phyloP scores from a whole-genome alignment of 2,113 vertebrate species.

The Tricholaema leucomelas region DNA sequence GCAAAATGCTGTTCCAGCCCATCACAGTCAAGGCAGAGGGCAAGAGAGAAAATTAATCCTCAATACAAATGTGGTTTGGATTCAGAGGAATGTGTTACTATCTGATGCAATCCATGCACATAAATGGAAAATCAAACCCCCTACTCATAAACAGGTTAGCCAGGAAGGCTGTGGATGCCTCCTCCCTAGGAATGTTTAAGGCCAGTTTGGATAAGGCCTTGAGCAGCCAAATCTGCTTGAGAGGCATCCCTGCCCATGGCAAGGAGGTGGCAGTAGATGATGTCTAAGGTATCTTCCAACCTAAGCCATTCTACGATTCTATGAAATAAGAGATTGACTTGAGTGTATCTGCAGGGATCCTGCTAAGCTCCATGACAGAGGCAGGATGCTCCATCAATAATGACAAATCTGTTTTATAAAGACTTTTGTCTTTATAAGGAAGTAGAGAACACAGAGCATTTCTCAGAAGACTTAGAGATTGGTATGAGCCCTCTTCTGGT shows the following conservation, averaged over 20 bases:
- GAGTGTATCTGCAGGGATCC: neutral
- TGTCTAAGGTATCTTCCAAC: too few relatives aligned
- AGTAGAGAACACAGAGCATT: neutral
- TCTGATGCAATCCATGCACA: neutral
- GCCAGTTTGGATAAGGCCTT: too few relatives aligned
- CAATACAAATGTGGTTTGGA: neutral
- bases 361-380: neutral
- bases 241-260: too few relatives aligned
- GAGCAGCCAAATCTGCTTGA: too few relatives aligned
- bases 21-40: neutral
- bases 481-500: neutral
- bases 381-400: neutral
- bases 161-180: too few relatives aligned
- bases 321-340: neutral
- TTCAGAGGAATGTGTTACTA: neutral
- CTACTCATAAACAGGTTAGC: too few relatives aligned
- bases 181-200: too few relatives aligned
- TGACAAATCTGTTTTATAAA: neutral
- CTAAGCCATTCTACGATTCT: too few relatives aligned
- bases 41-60: neutral
- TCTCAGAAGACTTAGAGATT: neutral
- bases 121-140: neutral
- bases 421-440: neutral
- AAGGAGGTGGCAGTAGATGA: too few relatives aligned
- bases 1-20: neutral